Conservation (phyloP, 2,113 vertebrate genomes). For the Jaculus jaculus region DNA sequence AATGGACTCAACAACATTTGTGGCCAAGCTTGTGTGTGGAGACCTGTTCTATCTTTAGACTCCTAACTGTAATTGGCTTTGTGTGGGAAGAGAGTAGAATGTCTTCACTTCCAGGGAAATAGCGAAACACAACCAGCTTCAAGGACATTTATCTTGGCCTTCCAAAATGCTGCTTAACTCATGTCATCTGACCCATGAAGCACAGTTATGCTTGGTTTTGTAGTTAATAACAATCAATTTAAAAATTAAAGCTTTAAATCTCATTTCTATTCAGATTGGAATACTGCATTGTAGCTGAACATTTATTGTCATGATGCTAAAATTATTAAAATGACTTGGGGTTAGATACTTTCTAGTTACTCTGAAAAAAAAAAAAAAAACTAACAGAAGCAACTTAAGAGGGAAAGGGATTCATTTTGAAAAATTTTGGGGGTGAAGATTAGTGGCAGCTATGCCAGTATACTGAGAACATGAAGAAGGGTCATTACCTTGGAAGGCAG, state of each 20-base stretch:
- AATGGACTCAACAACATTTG: background rate
- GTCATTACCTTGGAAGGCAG: no score
- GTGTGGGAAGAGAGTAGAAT: background rate
- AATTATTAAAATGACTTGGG: background rate
- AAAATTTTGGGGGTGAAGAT: no score
- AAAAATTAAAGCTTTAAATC: slow-evolving; percentile 29
- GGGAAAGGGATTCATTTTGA: no score
- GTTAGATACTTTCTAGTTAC: no score
- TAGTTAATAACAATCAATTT: background rate
- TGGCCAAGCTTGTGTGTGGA: background rate
- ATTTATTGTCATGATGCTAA: background rate
- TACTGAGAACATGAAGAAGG: no score
- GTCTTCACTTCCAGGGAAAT: background rate
- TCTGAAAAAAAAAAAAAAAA: no score
- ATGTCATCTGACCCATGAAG: background rate
- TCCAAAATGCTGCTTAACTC: background rate
- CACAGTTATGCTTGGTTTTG: background rate
- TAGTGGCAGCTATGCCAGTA: no score
- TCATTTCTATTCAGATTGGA: background rate
- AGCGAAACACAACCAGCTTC: fast-evolving
- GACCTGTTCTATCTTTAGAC: background rate
- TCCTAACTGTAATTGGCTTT: background rate
- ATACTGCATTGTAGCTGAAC: background rate
- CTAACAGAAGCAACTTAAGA: no score
- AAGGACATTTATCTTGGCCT: background rate